A percentile compares a stretch with the other conserved stretches of the same genome.
Conservation (phyloP, 2,888 invertebrate species). For the Apodemia mormo region DNA sequence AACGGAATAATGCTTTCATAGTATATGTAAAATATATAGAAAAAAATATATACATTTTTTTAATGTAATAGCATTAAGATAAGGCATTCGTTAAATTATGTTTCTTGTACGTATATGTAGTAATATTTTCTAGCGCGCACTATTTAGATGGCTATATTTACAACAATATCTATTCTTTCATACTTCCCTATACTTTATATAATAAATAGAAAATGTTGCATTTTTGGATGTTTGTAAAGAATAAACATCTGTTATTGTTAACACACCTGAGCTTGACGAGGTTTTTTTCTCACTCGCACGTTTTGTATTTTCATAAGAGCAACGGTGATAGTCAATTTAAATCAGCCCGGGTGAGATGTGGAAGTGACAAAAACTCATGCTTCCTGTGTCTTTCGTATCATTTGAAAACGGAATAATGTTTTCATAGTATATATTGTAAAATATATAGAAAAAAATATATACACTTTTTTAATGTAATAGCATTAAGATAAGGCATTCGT, state of each 20-base stretch:
- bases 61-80: not conserved
- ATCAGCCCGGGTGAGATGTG: constrained; percentile 63
- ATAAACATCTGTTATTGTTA: constrained; percentile 79
- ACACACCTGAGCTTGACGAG: constrained; percentile 71
- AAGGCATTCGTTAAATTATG: not conserved
- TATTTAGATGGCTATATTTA: no score
- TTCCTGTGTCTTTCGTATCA: constrained; percentile 82
- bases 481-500: not conserved
- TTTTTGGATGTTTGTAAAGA: no score
- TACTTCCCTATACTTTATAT: no score
- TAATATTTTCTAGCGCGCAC: no score
- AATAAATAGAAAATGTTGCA: no score
- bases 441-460: not conserved
- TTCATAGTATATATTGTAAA: constrained; percentile 47
- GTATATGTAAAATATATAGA: constrained; percentile 44
- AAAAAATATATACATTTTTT: not conserved
- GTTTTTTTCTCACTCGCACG: constrained; percentile 48
- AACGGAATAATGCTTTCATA: constrained; percentile 68
- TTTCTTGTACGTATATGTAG: not conserved
- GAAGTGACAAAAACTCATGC: constrained; percentile 80
- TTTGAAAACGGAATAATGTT: constrained; percentile 77
- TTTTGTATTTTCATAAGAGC: constrained; percentile 26
- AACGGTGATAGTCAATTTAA: constrained; percentile 49
- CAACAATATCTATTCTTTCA: no score
- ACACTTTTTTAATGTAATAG: not conserved